Conservation (phyloP, 1,140 invertebrate species). For the Cyphomyrmex costatus region DNA sequence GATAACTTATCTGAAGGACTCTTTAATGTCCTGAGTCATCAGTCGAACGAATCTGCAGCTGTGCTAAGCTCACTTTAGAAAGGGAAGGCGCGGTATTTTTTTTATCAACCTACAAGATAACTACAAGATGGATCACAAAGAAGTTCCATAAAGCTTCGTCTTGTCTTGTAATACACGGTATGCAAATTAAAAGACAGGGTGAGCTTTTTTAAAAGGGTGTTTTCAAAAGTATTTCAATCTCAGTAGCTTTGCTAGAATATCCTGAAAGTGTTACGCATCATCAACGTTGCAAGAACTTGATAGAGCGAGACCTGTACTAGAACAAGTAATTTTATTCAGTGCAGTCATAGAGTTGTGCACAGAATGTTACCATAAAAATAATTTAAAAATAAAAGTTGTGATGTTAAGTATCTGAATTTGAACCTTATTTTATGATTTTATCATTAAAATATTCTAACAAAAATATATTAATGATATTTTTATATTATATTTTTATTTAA, state of each 20-base stretch:
- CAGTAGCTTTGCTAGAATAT: background rate
- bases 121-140: conserved; percentile 32
- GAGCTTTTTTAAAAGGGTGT: conserved; percentile 7
- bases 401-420: background rate
- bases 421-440: background rate
- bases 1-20: conserved; percentile 68
- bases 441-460: background rate
- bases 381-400: background rate
- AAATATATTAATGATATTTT: background rate
- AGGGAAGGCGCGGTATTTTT: conserved; percentile 38
- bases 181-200: conserved; percentile 27
- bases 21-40: conserved; percentile 66
- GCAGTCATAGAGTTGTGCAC: background rate
- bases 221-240: conserved; percentile 2
- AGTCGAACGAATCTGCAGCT: conserved; percentile 59
- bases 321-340: conserved; percentile 14
- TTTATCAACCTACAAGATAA: conserved; percentile 57
- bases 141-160: conserved; percentile 13
- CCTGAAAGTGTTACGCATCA: background rate
- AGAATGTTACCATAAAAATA: background rate
- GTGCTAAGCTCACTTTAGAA: conserved; percentile 21
- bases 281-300: background rate
- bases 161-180: conserved; percentile 25
- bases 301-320: background rate
- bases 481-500: conserved; percentile 5